Evolutionary conservation across 2,797 vertebrate species (phyloP), one percentile per base, ranked within the genome.

Genomic region (Acanthopagrus latus): DNA sequence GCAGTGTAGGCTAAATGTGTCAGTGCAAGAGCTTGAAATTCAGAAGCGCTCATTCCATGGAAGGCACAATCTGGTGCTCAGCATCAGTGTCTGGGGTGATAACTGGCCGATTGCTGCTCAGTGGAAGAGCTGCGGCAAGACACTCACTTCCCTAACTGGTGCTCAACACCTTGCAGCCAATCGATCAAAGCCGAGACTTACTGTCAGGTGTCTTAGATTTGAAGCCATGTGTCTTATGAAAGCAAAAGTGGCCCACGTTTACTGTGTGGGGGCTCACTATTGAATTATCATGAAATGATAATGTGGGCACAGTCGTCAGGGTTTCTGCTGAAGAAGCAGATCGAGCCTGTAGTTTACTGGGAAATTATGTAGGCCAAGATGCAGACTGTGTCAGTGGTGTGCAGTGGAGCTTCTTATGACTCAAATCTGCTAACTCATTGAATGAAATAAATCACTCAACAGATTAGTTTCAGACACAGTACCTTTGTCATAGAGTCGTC

Each of bases 331-430:
- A 82, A 82, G 68, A 62, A 76, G 84, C 76, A 67, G 54, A 76
- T 47, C 33, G 43, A 66, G 75, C 20, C 16, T 29, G 29, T 56
- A 65, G 57, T 84, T 88, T 51, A 55, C 68, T 67, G 69, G 50
- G 60, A 84, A 78, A 79, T 75, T 33, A 83, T 81, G 51, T 78
- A 82, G 68, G 82, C 78, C 82, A 80, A 58, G 54, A 74, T 55
- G 60, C 71, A 81, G 82, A 86, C 78, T 81, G 84, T 89, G 90
- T 86, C 89, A 88, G 82, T 82, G 76, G 82, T 72, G 56, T 79
- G 85, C 78, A 85, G 64, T 50, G 3, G 20, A 48, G 29, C 59
- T 79, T 72, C 16, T 17, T 48, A 46, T 52, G 57, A 78, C 71
- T 76, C 33, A 77, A 82, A 83, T 55, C 60, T 67, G 59, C 80